A percentile compares a stretch with the other conserved stretches of the same genome.
Evolutionary conservation across 2,797 vertebrate species (phyloP).

Genomic region (Lindbergichthys nudifrons): DNA sequence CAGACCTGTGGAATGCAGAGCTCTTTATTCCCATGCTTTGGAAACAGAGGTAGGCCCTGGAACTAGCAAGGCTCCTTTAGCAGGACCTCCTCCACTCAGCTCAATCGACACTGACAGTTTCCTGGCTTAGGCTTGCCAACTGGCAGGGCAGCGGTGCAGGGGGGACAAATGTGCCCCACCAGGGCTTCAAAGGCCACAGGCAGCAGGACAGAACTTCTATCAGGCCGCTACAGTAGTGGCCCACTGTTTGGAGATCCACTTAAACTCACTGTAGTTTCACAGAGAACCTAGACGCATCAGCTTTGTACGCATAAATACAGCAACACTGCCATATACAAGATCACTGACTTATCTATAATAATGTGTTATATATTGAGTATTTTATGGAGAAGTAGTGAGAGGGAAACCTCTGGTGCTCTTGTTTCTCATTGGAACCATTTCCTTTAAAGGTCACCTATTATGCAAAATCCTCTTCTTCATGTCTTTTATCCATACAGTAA

Average conservation of each 20-base stretch:
- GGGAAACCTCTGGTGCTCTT: neutral
- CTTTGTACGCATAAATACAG: slow-evolving; percentile 7
- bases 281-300: slow-evolving; percentile 18
- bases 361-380: neutral
- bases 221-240: slow-evolving; percentile 69
- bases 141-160: slow-evolving; percentile 89
- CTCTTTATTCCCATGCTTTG: slow-evolving; percentile 95
- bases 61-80: slow-evolving; percentile 91
- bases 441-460: neutral
- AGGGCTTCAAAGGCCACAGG: slow-evolving; percentile 81
- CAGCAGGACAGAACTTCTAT: slow-evolving; percentile 80
- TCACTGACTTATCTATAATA: neutral
- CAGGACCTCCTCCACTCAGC: slow-evolving; percentile 89
- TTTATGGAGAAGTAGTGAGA: neutral
- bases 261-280: slow-evolving; percentile 44
- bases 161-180: slow-evolving; percentile 83
- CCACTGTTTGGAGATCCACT: slow-evolving; percentile 57
- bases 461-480: no score
- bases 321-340: neutral
- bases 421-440: neutral
- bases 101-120: slow-evolving; percentile 98
- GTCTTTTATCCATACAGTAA: no score
- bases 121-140: slow-evolving; percentile 95
- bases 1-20: slow-evolving; percentile 93
- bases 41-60: slow-evolving; percentile 93